phyloP scores from a whole-genome alignment of 30 jellyfish, hydroid and myxozoan genomes.

The Cassiopea andromeda region DNA sequence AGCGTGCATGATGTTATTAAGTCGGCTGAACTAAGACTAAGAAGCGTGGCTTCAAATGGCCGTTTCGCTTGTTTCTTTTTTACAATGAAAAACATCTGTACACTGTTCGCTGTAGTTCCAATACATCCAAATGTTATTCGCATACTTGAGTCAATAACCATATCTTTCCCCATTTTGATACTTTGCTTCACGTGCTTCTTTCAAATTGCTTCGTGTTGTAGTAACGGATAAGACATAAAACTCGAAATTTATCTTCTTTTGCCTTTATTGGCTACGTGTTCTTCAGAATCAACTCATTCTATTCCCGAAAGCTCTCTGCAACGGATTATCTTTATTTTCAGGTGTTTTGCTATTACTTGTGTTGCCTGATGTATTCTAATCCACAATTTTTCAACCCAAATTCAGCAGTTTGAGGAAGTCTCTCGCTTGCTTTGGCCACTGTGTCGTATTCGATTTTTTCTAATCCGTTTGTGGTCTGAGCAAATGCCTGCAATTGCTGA shows the following conservation, averaged over 20 bases:
- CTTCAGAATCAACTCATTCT: not conserved
- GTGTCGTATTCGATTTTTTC: too few species aligned
- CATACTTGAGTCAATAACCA: conserved; percentile 24
- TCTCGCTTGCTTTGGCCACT: not conserved
- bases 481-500: not conserved
- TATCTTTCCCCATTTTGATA: not conserved
- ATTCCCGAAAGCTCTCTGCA: not conserved
- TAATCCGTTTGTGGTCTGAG: not conserved
- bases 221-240: too few species aligned
- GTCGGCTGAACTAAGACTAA: conserved; percentile 37
- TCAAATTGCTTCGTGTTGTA: not conserved
- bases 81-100: conserved; percentile 12
- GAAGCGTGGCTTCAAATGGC: conserved; percentile 29
- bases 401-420: not conserved
- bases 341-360: not conserved
- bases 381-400: not conserved
- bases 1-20: conserved; percentile 21
- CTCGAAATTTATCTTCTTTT: too few species aligned
- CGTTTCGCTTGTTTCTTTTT: conserved; percentile 13
- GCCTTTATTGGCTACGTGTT: too few species aligned
- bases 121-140: conserved; percentile 15
- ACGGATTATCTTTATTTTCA: not conserved
- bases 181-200: not conserved
- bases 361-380: not conserved
- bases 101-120: conserved; percentile 5